These are phyloP conservation scores for Scolopax bukidnonensis DNA, from an alignment of 2,797 vertebrate genomes.

Conservation along the genomic window DNA sequence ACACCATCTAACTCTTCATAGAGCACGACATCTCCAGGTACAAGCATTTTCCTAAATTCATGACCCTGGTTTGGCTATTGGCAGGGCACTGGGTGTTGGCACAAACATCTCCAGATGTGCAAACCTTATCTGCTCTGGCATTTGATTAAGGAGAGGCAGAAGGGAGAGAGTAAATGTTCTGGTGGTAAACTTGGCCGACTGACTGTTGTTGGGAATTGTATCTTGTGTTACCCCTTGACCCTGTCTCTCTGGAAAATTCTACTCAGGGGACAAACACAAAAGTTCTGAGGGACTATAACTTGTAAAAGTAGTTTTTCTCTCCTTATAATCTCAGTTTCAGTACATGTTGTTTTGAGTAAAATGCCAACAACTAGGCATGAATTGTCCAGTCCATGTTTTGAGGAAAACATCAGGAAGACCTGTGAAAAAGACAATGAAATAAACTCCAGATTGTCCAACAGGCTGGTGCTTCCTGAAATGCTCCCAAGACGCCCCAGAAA, in stretches of 20 bases:
- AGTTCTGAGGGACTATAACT: neutral
- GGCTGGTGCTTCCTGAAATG: neutral
- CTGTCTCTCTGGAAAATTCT: neutral
- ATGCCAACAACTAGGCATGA: no score
- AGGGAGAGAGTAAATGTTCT: neutral
- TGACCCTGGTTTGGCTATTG: no score
- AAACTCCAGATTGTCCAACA: neutral
- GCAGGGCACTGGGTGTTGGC: neutral
- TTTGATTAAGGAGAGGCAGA: neutral
- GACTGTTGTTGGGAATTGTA: neutral
- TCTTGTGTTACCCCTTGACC: neutral
- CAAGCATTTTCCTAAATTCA: no score
- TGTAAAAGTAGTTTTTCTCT: neutral
- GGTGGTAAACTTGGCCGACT: neutral
- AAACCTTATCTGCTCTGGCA: neutral
- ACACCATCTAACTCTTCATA: neutral
- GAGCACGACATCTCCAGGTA: neutral
- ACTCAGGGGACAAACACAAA: neutral
- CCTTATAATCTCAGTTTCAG: neutral
- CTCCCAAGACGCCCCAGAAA: no score
- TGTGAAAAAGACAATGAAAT: neutral
- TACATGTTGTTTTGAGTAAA: neutral
- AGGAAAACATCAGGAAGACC: neutral
- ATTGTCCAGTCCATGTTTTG: no score
- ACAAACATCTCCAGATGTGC: neutral